Base-by-base conservation (phyloP, 2,888 invertebrate genomes). In the Drosophila ezoana region DNA sequence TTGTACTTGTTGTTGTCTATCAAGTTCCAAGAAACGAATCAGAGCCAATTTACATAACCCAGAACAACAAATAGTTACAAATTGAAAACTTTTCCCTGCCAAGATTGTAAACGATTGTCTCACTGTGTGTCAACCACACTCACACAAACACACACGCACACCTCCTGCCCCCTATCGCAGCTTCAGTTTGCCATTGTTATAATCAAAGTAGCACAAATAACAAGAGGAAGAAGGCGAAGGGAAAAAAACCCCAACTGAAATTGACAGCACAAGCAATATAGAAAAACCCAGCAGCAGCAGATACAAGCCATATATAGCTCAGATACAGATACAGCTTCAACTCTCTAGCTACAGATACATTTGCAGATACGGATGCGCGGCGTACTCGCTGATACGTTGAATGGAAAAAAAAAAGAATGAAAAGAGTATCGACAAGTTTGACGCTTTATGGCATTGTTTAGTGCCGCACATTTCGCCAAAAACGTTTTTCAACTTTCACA, bases 401-500 rank as follows among this genome's bases (percentile, higher is more conserved):
- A 66, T 60, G 44, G 20, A 40, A n/a, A 52, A 14, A 16, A 40
- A 40, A 38, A 23, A 52, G 33, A 33, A 9, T 3, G 32, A 43
- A 61, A 68, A 76, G 85, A 79, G 82, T 86, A 89, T 86, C 88
- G 86, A 86, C 89, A 87, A 86, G 89, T 89, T 89, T 86, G 86
- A 89, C 88, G 86, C 88, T 86, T 86, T 89, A 86, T 86, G 86
- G 88, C 89, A 86, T 87, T 86, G 85, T 86, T 86, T 86, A 86
- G 85, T 86, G 87, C 76, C 85, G 81, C 85, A 86, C 89, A 86
- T 86, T 86, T 89, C 89, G 85, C 87, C 87, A 87, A 84, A 84
- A 86, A 89, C 85, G 85, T 86, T 86, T 86, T 87, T 85, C 85
- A 86, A 86, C 89, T 85, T 88, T 88, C 88, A 87, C 89, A 89